Evolutionary conservation across 2,888 invertebrate species (phyloP).

Genomic region (Therioaphis trifolii): DNA sequence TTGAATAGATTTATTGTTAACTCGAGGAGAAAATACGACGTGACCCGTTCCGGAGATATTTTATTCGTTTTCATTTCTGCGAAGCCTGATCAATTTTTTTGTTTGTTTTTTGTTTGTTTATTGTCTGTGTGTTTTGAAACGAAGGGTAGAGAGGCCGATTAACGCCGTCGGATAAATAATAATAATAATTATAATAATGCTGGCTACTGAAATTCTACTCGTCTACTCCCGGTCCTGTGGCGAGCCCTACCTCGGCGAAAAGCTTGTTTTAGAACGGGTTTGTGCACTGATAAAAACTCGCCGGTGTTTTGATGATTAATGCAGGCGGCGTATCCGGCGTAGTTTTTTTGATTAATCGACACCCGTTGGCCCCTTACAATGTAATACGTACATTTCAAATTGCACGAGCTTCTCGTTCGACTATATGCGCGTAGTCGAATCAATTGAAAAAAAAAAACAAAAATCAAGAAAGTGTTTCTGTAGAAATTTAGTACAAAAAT

Average conservation of each 20-base stretch:
- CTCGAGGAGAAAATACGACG: background rate
- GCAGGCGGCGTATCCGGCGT: conserved; percentile 33
- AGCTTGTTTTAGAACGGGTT: conserved; percentile 46
- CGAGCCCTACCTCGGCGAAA: conserved; percentile 1
- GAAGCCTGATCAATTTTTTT: conserved; percentile 25
- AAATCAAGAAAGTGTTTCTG: background rate
- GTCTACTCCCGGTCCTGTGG: background rate
- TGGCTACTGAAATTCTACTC: conserved; percentile 23
- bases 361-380: background rate
- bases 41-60: conserved; percentile 30
- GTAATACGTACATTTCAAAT: background rate
- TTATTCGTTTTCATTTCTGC: conserved; percentile 29
- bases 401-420: background rate
- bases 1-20: conserved; percentile 8
- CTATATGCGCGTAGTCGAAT: background rate
- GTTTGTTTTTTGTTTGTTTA: conserved; percentile 42
- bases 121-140: conserved; percentile 48
- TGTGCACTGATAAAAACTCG: conserved; percentile 48
- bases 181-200: too few relatives aligned
- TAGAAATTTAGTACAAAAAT: background rate
- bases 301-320: conserved; percentile 54
- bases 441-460: background rate
- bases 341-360: conserved; percentile 59
- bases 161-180: conserved; percentile 46
- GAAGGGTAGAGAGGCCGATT: conserved; percentile 34